phyloP scores from a whole-genome alignment of 2,113 vertebrate species.

The Sorex fumeus region DNA sequence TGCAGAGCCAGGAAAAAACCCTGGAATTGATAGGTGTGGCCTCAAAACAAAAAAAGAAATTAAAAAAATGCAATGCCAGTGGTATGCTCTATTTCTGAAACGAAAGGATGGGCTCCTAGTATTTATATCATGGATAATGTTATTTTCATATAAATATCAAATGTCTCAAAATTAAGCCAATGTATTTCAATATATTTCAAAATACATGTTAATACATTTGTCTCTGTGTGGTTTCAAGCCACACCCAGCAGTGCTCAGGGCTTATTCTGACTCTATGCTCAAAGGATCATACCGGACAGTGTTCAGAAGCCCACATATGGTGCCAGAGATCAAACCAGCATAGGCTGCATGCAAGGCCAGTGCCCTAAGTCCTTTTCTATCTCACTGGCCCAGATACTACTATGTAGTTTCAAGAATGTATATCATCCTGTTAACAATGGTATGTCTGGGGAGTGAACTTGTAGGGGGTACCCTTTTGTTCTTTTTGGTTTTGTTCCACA shows the following conservation, averaged over 20 bases:
- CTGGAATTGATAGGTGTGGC: too few species aligned
- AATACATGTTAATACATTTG: neutral
- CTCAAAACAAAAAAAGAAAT: too few species aligned
- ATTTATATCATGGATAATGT: neutral
- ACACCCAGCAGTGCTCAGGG: too few species aligned
- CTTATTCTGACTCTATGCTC: too few species aligned
- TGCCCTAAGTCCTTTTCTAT: too few species aligned
- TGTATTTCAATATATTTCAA: neutral
- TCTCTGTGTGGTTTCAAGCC: neutral
- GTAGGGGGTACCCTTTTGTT: neutral
- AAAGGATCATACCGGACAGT: too few species aligned
- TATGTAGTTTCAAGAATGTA: neutral
- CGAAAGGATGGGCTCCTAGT: neutral
- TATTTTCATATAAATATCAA: neutral
- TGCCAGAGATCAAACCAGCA: too few species aligned
- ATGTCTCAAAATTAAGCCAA: neutral
- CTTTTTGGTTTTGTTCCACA: conserved; percentile 1
- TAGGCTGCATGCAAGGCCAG: too few species aligned
- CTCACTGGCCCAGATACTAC: neutral
- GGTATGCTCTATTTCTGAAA: neutral
- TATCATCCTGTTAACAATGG: neutral
- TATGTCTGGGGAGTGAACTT: neutral
- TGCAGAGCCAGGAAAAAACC: too few species aligned
- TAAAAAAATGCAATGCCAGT: neutral
- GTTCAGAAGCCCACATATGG: too few species aligned